Conservation (phyloP, 2,113 vertebrate genomes). For the Pelecanoides urinatrix region DNA sequence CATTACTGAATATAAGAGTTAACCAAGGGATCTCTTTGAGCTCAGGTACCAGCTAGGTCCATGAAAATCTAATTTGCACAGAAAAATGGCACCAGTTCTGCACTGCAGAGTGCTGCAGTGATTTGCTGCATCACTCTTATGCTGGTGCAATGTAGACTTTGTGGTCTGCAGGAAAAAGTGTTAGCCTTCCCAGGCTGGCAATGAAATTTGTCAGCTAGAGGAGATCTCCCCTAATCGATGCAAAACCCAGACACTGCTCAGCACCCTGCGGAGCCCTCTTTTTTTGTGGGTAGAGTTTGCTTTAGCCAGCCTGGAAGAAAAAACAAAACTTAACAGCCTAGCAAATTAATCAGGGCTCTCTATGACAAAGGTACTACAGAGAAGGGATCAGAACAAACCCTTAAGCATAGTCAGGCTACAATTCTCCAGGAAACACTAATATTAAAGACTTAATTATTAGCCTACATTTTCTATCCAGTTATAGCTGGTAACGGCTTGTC, state of each 20-base stretch:
- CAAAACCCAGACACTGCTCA: not conserved
- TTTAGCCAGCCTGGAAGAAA: not conserved
- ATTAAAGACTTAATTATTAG: not conserved
- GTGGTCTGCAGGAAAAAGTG: not conserved
- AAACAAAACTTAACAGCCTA: not conserved
- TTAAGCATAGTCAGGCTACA: not conserved
- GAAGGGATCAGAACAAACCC: not conserved
- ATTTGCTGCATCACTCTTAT: not conserved
- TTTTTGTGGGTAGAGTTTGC: not conserved
- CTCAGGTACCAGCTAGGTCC: not conserved
- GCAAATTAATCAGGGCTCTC: not conserved
- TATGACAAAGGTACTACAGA: not conserved
- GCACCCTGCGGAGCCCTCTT: not conserved
- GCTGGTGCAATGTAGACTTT: not conserved
- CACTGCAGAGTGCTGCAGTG: constrained; percentile 41
- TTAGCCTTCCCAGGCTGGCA: not conserved
- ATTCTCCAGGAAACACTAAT: not conserved
- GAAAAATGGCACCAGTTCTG: not conserved
- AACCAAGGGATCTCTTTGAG: not conserved
- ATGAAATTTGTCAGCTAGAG: not conserved
- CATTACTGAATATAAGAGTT: not conserved
- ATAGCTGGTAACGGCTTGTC: not conserved
- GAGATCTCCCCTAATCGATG: fast-evolving
- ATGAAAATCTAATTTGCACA: not conserved
- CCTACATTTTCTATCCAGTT: not conserved